Percentiles rank a stretch among this genome's conserved stretches.
These are phyloP conservation scores for Micronisus gabar DNA, from an alignment of 2,113 vertebrate genomes.

Conservation along the genomic window DNA sequence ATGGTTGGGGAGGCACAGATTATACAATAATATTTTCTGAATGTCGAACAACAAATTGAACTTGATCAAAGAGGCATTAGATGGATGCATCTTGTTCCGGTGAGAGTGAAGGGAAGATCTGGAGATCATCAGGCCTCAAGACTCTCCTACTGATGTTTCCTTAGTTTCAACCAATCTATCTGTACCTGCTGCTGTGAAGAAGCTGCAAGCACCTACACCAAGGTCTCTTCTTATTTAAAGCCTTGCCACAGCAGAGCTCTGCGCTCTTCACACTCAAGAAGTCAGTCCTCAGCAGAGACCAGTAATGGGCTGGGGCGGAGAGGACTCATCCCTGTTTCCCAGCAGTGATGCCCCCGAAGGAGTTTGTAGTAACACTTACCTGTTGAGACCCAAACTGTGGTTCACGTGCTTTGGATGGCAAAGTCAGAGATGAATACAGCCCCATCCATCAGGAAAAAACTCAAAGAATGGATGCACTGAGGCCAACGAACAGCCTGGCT, in stretches of 20 bases:
- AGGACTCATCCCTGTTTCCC: neutral
- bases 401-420: neutral
- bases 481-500: rapidly evolving
- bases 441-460: neutral
- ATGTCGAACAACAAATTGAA: neutral
- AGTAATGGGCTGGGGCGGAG: neutral
- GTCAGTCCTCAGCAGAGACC: neutral
- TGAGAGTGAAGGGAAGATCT: neutral
- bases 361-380: neutral
- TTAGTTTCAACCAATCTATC: neutral
- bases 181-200: neutral
- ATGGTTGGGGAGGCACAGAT: rapidly evolving
- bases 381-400: neutral
- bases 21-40: neutral
- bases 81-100: neutral
- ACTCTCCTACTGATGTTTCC: neutral
- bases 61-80: neutral
- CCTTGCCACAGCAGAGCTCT: neutral
- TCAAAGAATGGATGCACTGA: neutral
- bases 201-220: neutral
- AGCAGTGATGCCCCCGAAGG: neutral
- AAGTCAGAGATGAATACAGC: neutral
- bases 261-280: neutral
- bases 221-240: neutral
- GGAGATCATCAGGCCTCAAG: neutral